Base-by-base conservation (phyloP, 2,888 invertebrate genomes). In the Hemaris fuciformis region DNA sequence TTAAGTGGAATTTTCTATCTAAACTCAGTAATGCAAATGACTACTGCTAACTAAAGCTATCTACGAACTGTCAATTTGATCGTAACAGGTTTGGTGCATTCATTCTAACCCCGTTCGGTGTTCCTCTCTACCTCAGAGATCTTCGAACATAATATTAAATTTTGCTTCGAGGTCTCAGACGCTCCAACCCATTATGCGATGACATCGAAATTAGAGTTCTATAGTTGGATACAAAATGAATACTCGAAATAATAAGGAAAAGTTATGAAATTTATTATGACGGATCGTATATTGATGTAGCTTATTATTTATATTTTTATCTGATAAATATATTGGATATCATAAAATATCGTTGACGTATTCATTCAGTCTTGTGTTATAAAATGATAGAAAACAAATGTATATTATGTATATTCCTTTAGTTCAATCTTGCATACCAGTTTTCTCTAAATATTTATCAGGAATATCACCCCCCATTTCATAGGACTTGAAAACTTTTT, bases 131-230 rank as follows among this genome's bases (percentile, higher is more conserved):
- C 79, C 81, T 82, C 69, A 65, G 77, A 78, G 79, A 82, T 81
- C 79, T 80, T 73, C 75, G 82, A 81, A 84, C 80, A 85, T 84
- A 79, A 88, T 89, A 89, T 90, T 87, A 88, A 85, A 87, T 88
- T 89, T 85, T 80, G 70, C 84, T 82, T 71, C 77, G 74, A 80
- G 72, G 72, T 82, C 80, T 79, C 78, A 83, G 85, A 80, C 84
- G 74, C 77, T 80, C 74, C 84, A 81, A 89, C 89, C 86, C 79
- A 87, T 89, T 88, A 87, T 75, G 69, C 72, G 75, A 72, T 77
- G 84, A 81, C 85, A 82, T 84, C 75, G 77, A 84, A 87, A 87
- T 86, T 87, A 84, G 77, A 82, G 75, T 83, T 84, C 77, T 81
- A 79, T 80, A 77, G 76, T 77, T 72, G 71, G 69, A 75, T 76